These are phyloP conservation scores for Dryocosmus kuriphilus DNA, from an alignment of 2,888 invertebrate species.

Conservation along the genomic window DNA sequence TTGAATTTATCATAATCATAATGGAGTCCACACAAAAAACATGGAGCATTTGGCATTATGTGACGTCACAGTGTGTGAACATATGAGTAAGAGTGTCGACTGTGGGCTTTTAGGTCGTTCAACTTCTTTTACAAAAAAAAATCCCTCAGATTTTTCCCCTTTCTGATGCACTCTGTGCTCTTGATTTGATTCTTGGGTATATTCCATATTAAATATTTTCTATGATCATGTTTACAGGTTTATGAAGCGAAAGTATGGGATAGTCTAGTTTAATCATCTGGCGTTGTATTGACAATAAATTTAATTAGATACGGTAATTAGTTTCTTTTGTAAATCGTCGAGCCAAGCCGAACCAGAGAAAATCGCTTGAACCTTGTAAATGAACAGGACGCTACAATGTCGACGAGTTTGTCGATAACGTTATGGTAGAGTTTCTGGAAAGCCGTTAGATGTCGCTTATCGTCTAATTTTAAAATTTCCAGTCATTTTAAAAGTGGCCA, in stretches of 20 bases:
- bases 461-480: background rate
- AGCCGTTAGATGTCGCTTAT: slow-evolving; percentile 18
- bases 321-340: slow-evolving; percentile 10
- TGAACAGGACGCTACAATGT: slow-evolving; percentile 25
- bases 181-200: background rate
- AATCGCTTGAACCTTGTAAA: background rate
- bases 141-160: background rate
- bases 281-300: background rate
- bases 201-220: background rate
- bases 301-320: slow-evolving; percentile 10
- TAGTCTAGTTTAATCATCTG: background rate
- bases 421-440: background rate
- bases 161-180: background rate
- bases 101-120: slow-evolving; percentile 25
- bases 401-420: slow-evolving; percentile 26
- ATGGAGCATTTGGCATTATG: slow-evolving; percentile 18
- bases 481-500: too few relatives aligned
- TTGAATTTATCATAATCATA: slow-evolving; percentile 16
- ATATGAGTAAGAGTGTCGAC: background rate
- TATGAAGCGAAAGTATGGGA: background rate
- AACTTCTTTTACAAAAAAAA: slow-evolving; percentile 17
- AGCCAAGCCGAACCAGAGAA: slow-evolving; percentile 15
- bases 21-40: slow-evolving; percentile 14
- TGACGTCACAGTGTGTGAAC: slow-evolving; percentile 7
- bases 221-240: background rate